A percentile compares a stretch with the other conserved stretches of the same genome.
Evolutionary conservation across 2,888 invertebrate genomes (phyloP).

Genomic region (Dugesia japonica): DNA sequence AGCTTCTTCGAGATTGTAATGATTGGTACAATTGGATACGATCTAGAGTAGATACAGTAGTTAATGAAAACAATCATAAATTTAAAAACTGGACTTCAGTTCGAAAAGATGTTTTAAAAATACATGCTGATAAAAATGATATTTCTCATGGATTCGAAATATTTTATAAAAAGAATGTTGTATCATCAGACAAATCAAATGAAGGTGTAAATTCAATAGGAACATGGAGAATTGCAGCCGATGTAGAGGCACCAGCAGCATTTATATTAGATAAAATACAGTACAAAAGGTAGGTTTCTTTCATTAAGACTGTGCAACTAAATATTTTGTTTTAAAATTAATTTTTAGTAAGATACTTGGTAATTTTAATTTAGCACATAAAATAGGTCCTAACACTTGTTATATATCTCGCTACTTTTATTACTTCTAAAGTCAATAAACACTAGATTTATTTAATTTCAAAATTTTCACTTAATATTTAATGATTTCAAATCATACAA

Average conservation of each 20-base stretch:
- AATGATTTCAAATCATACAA: too few species aligned
- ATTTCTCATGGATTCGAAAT: background rate
- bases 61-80: background rate
- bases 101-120: background rate
- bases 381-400: too few species aligned
- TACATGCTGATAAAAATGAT: background rate
- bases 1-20: slow-evolving; percentile 1
- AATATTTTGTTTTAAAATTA: too few species aligned
- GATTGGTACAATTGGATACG: background rate
- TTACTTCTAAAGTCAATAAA: too few species aligned
- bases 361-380: too few species aligned
- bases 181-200: background rate
- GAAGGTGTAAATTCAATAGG: background rate
- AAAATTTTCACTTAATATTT: too few species aligned
- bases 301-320: too few species aligned
- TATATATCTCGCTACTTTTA: too few species aligned
- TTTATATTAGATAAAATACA: background rate
- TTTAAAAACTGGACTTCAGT: background rate
- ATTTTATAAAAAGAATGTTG: background rate
- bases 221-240: background rate
- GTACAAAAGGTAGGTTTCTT: too few species aligned
- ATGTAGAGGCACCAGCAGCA: background rate
- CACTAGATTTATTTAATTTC: too few species aligned
- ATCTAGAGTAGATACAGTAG: background rate
- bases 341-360: too few species aligned